These are phyloP conservation scores for Agriotes lineatus DNA, from an alignment of 2,888 invertebrate species.

Conservation along the genomic window DNA sequence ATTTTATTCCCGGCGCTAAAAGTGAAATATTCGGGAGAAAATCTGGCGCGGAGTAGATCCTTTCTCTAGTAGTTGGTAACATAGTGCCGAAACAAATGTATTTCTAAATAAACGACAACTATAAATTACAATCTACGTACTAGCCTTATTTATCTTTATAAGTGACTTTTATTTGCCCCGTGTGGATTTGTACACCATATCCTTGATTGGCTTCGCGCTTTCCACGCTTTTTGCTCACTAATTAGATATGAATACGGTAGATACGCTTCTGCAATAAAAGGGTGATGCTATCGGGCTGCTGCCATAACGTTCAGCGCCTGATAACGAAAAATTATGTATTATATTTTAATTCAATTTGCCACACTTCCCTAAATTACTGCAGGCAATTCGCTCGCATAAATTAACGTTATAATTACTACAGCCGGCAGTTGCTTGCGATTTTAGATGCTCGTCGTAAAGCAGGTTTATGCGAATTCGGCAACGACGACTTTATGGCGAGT, in stretches of 20 bases:
- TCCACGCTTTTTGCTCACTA: constrained; percentile 46
- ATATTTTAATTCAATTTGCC: constrained; percentile 38
- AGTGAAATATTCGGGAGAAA: constrained; percentile 19
- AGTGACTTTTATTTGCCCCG: constrained; percentile 53
- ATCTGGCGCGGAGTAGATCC: constrained; percentile 18
- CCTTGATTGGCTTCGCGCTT: constrained; percentile 50
- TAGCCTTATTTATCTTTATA: constrained; percentile 52
- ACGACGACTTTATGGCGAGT: constrained; percentile 23
- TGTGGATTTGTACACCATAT: constrained; percentile 50
- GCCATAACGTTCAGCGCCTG: constrained; percentile 33
- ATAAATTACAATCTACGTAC: constrained; percentile 47
- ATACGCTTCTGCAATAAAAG: constrained; percentile 35
- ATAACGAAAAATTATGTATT: constrained; percentile 39
- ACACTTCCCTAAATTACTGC: constrained; percentile 35
- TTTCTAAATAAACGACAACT: constrained; percentile 38
- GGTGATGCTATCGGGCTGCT: constrained; percentile 24
- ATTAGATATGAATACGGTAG: constrained; percentile 44
- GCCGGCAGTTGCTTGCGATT: constrained; percentile 29
- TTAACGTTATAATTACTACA: constrained; percentile 33
- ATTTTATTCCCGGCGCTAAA: constrained; percentile 17
- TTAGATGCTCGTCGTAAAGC: constrained; percentile 16
- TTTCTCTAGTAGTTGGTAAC: constrained; percentile 24
- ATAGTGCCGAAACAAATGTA: constrained; percentile 31
- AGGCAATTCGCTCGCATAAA: constrained; percentile 35
- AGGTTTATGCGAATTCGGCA: constrained; percentile 17